Evolutionary conservation across 2,797 vertebrate species (phyloP), one percentile per base, ranked within the genome.

Genomic region (Chelon auratus): DNA sequence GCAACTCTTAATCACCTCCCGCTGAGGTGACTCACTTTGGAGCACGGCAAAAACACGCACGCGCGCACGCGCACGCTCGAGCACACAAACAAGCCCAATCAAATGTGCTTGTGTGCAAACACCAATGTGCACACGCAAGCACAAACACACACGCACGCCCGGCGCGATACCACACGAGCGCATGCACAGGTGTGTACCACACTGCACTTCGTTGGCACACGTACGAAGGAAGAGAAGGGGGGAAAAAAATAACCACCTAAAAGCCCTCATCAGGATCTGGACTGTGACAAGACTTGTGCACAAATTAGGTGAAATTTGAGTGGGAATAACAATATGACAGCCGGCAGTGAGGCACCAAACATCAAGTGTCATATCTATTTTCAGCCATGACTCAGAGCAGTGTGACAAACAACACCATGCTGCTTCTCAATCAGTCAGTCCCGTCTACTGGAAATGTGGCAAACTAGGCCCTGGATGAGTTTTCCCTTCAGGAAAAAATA

Each of bases 271-370:
- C 90, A 89, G 84, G 81, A 86, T 87, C 89, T 85, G 91, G 92
- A 91, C 91, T 90, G 85, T 91, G 88, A 90, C 88, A 92, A 92
- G 89, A 90, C 80, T 90, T 91, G 91, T 90, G 91, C 89, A 91
- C 90, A 93, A 91, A 93, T 91, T 88, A 92, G 91, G 87, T 89
- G 89, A 89, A 88, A 90, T 92, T 92, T 92, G 87, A 92, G 90
- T 82, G 86, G 89, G 91, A 93, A 93, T 92, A 92, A 93, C 88
- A 90, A 92, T 92, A 75, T 90, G 88, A 90, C 91, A 91, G 91
- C 58, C 67, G 48, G 88, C 85, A 85, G 87, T 76, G 86, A 90
- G 85, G 88, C 87, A 81, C 87, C 88, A 91, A 93, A 91, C 91
- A 91, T 90, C 88, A 90, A 83, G 80, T 88, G 92, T 92, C 90